A percentile compares a stretch with the other conserved stretches of the same genome.
Conservation (phyloP, 2,797 vertebrate species). For the Paratrypauchen microcephalus region DNA sequence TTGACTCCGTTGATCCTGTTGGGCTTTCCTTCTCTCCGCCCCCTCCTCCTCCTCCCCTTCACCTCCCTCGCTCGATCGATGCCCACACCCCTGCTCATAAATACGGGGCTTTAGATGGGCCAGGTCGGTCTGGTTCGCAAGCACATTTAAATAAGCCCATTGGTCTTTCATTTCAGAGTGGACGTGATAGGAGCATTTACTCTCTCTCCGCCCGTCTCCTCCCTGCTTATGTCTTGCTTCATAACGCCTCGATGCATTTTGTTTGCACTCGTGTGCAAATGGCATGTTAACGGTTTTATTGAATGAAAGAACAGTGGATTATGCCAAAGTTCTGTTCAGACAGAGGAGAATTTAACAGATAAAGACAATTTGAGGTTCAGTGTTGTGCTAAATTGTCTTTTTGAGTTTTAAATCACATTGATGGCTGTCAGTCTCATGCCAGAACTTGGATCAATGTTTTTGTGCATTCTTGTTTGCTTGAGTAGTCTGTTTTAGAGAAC, state of each 20-base stretch:
- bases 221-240: constrained; percentile 50
- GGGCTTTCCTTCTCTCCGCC: neutral
- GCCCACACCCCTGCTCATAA: constrained; percentile 70
- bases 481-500: too few species aligned
- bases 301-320: neutral
- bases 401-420: neutral
- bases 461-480: too few species aligned
- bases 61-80: constrained; percentile 61
- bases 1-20: constrained; percentile 59
- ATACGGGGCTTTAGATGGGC: constrained; percentile 72
- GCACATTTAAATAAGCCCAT: constrained; percentile 79
- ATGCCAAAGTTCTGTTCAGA: neutral
- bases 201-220: constrained; percentile 40
- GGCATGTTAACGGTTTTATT: neutral
- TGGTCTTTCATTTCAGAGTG: constrained; percentile 79
- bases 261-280: neutral
- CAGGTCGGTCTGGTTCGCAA: constrained; percentile 64
- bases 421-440: neutral
- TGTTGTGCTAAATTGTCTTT: neutral
- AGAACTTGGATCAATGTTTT: neutral
- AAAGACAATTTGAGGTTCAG: neutral
- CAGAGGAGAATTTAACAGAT: neutral
- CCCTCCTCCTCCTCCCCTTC: constrained; percentile 2
- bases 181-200: constrained; percentile 76
- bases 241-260: constrained; percentile 38